Percentiles rank a stretch among this genome's conserved stretches.
Evolutionary conservation across 2,797 vertebrate species (phyloP).

Genomic region (Ispidina picta): DNA sequence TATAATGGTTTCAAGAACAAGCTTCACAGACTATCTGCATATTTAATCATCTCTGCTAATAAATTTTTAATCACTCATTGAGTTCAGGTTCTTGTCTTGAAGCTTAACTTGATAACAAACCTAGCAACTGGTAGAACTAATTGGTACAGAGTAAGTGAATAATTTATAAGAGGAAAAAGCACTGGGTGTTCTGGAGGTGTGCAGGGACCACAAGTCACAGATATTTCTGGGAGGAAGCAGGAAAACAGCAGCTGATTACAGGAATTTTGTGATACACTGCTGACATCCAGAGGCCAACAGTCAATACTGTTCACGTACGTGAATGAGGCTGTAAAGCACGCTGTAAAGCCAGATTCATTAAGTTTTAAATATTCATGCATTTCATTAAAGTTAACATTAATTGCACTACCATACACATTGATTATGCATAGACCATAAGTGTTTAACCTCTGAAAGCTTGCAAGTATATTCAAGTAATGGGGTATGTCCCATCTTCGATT

Average conservation of each 20-base stretch:
- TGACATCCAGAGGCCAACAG: conserved; percentile 89
- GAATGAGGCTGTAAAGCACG: not conserved
- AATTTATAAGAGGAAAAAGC: conserved; percentile 82
- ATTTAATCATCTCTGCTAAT: conserved; percentile 83
- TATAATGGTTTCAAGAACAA: conserved; percentile 84
- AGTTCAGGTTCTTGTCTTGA: conserved; percentile 85
- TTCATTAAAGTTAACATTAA: conserved; percentile 71
- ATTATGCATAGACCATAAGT: conserved; percentile 65
- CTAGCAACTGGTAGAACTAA: conserved; percentile 86
- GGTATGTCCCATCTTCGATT: conserved; percentile 17
- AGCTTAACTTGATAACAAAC: conserved; percentile 86
- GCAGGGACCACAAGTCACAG: conserved; percentile 66
- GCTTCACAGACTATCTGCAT: conserved; percentile 84
- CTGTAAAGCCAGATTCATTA: conserved; percentile 52
- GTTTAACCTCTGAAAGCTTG: conserved; percentile 68
- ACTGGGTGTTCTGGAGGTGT: conserved; percentile 74
- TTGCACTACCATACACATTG: conserved; percentile 58
- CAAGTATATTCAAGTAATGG: conserved; percentile 54
- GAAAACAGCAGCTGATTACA: conserved; percentile 39
- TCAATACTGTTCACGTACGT: conserved; percentile 56
- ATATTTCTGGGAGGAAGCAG: conserved; percentile 70
- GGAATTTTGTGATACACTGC: conserved; percentile 77
- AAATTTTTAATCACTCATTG: conserved; percentile 85
- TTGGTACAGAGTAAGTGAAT: conserved; percentile 85
- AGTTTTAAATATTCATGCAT: conserved; percentile 67